Evolutionary conservation across 1,140 invertebrate genomes (phyloP), one percentile per base, ranked within the genome.

Genomic region (Drosophila neocordata): DNA sequence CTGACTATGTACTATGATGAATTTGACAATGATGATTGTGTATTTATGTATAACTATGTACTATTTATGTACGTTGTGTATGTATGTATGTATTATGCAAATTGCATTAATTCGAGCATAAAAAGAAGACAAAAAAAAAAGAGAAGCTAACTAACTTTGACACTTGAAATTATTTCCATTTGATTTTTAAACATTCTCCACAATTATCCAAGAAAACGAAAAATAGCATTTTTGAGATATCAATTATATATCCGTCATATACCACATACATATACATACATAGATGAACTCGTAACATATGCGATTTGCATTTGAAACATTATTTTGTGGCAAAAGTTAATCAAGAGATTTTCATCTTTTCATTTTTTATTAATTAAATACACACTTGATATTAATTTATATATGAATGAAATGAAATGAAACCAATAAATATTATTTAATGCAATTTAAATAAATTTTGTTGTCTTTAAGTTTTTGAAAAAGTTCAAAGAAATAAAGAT

Each of bases 371-470:
- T 55, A 59, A 66, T 65, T 76, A 68, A 69, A 70, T 85, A 48
- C 18, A 48, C 41, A 48, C 41, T 48, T 20, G 11, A 48, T 55
- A 52, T 64, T 69, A 69, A 65, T 77, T 55, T 15, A 37, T 74
- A 78, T 73, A 70, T 66, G 57, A 58, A 71, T 58, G 48, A 52
- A 66, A 75, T 58, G 77, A 84, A 48, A n/a, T 84, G 77, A 85
- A 77, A 81, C 65, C 82, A 85, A 85, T 85, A 85, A 85, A 85
- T 85, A 85, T 85, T 67, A 85, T 85, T 85, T 85, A 87, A 87
- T 85, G 82, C 82, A 69, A 69, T 68, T 44, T 34, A 62, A 7
- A n/a, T 11, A 11, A 11, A 9, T 5, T 15, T 22, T 2, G 31
- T 48, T 41, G 22, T 53, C 7, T 6, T 27, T 22, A n/a, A 52